Conservation (phyloP, 2,888 invertebrate species). For the Rhagonycha lutea region DNA sequence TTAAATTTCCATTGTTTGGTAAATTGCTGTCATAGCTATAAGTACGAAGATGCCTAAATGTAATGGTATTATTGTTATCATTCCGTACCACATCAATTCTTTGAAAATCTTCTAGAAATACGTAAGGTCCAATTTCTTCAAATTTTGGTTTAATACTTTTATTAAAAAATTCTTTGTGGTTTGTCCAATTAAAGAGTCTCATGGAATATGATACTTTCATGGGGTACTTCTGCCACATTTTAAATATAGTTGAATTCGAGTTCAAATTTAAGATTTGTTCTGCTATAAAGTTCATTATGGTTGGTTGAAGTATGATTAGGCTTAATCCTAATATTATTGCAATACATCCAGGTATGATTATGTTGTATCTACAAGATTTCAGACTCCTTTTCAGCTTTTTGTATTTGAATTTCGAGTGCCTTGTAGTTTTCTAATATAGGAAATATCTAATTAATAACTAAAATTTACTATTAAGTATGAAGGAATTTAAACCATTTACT, state of each 20-base stretch:
- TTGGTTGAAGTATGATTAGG: neutral
- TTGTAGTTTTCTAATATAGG: neutral
- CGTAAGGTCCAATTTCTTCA: conserved; percentile 65
- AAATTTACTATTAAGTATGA: no score
- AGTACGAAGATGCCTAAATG: conserved; percentile 67
- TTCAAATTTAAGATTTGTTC: neutral
- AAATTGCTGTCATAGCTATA: conserved; percentile 71
- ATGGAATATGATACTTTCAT: neutral
- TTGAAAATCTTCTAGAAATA: conserved; percentile 67
- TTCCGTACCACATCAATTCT: conserved; percentile 77
- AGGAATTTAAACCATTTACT: no score
- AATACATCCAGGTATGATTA: neutral
- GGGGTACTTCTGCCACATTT: neutral
- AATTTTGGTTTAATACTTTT: conserved; percentile 60
- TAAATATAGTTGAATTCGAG: neutral
- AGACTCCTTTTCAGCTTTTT: neutral
- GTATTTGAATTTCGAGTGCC: neutral
- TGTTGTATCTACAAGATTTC: neutral
- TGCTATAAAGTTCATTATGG: neutral
- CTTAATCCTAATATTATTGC: neutral
- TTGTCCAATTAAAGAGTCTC: conserved; percentile 78
- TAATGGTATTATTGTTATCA: conserved; percentile 69
- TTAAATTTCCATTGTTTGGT: conserved; percentile 66
- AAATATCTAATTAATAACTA: neutral
- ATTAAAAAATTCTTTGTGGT: conserved; percentile 66